Conservation (phyloP, 2,888 invertebrate genomes). For the Anthophora plumipes region DNA sequence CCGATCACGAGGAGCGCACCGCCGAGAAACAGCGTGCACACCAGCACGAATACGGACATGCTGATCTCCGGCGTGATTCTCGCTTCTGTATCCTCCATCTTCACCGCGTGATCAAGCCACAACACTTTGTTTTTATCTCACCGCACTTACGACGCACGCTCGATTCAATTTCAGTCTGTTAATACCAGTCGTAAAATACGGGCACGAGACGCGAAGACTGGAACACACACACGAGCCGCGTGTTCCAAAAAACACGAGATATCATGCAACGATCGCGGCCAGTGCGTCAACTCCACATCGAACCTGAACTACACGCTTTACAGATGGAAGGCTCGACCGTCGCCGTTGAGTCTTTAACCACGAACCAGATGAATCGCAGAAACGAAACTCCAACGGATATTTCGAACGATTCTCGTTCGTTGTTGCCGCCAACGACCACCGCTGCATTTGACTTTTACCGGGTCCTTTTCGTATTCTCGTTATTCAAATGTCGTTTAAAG, state of each 20-base stretch:
- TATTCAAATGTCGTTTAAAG: neutral
- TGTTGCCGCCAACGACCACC: conserved; percentile 5
- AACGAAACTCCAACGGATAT: conserved; percentile 21
- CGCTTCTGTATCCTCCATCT: conserved; percentile 64
- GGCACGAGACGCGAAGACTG: conserved; percentile 48
- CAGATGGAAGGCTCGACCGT: conserved; percentile 26
- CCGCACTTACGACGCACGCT: conserved; percentile 40
- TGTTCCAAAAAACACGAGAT: conserved; percentile 63
- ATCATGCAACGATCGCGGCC: conserved; percentile 55
- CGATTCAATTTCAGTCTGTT: neutral
- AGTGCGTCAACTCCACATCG: conserved; percentile 59
- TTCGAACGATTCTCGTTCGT: neutral
- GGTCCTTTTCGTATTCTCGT: neutral
- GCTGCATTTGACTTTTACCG: neutral
- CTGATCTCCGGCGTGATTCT: conserved; percentile 44
- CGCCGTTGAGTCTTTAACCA: conserved; percentile 3
- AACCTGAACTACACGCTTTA: conserved; percentile 36
- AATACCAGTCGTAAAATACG: conserved; percentile 22
- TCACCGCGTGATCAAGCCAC: conserved; percentile 46
- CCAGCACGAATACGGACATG: conserved; percentile 48
- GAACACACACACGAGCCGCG: conserved; percentile 57
- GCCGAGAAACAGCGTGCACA: conserved; percentile 65
- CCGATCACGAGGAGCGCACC: conserved; percentile 65
- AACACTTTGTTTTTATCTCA: conserved; percentile 39
- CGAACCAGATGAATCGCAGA: conserved; percentile 24